Evolutionary conservation across 1,140 invertebrate genomes (phyloP).

Genomic region (Caenorhabditis brenneri): DNA sequence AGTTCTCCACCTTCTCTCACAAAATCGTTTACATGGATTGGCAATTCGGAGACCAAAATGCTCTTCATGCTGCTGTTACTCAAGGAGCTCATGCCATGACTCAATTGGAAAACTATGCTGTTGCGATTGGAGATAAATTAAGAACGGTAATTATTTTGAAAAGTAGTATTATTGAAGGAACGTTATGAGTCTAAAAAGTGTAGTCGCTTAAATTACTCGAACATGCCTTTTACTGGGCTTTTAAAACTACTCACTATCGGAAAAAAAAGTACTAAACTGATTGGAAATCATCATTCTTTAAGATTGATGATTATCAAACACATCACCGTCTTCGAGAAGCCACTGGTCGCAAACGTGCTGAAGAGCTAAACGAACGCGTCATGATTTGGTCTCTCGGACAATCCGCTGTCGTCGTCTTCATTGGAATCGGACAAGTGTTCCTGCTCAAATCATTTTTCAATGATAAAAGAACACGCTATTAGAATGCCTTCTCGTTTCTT

Average conservation of each 20-base stretch:
- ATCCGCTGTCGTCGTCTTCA: conserved; percentile 82
- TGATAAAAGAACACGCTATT: conserved; percentile 58
- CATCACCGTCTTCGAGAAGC: conserved; percentile 92
- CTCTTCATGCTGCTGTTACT: not conserved
- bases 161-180: conserved; percentile 72
- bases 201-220: too few relatives aligned
- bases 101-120: conserved; percentile 59
- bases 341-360: conserved; percentile 88
- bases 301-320: conserved; percentile 88
- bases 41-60: conserved; percentile 68
- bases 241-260: too few relatives aligned
- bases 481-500: too few relatives aligned
- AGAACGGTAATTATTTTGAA: conserved; percentile 86
- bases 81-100: conserved; percentile 54
- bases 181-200: too few relatives aligned
- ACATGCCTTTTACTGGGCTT: too few relatives aligned
- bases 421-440: conserved; percentile 85
- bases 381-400: conserved; percentile 89
- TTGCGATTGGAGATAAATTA: conserved; percentile 62
- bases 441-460: conserved; percentile 61
- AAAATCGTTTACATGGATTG: conserved; percentile 99
- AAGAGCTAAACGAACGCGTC: conserved; percentile 91
- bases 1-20: conserved; percentile 99
- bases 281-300: too few relatives aligned
- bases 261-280: too few relatives aligned